Evolutionary conservation across 2,113 vertebrate species (phyloP).

Genomic region (Poecilia latipinna): DNA sequence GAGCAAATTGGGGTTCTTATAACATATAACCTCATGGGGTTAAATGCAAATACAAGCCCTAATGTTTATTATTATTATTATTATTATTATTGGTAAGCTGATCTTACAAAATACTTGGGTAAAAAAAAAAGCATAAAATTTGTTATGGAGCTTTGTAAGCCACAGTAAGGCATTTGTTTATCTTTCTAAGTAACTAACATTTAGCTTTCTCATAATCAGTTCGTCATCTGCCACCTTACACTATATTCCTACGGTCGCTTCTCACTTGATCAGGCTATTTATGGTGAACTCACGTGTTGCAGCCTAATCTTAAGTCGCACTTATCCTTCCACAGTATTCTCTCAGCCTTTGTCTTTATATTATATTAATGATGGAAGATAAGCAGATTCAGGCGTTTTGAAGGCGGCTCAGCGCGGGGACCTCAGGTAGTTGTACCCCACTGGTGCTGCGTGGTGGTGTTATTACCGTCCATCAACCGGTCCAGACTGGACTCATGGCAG

Average conservation of each 20-base stretch:
- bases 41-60: not conserved
- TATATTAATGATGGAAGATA: not conserved
- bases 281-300: constrained; percentile 2
- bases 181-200: not conserved
- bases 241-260: not conserved
- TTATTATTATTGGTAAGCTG: too few relatives aligned
- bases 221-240: not conserved
- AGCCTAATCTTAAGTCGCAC: not conserved
- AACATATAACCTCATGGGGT: not conserved
- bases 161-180: not conserved
- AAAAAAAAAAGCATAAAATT: not conserved
- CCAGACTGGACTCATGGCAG: constrained; percentile 63
- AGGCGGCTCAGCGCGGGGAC: not conserved
- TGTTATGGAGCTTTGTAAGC: not conserved
- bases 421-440: constrained; percentile 35
- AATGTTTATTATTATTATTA: not conserved
- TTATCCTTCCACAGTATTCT: not conserved
- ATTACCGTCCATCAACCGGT: constrained; percentile 57
- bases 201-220: not conserved
- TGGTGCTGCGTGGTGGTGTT: constrained; percentile 34
- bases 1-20: not conserved
- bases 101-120: not conserved
- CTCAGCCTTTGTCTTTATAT: not conserved
- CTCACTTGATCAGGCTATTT: constrained; percentile 2
- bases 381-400: not conserved